Evolutionary conservation across 1,140 invertebrate species (phyloP).

Genomic region (Drosophila pachea): DNA sequence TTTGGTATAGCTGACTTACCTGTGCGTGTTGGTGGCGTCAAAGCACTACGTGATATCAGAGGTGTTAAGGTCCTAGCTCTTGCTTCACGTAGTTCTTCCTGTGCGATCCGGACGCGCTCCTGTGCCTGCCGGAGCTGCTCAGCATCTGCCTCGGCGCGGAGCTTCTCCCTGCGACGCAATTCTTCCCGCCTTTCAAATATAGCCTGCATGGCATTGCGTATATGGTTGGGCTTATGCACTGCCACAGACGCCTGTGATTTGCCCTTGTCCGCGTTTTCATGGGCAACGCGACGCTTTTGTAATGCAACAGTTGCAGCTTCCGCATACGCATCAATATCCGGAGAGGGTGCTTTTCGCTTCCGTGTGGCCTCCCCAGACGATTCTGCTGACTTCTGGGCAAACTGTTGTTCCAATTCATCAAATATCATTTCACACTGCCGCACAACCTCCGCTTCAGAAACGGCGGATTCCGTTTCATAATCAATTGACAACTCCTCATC

Average conservation of each 20-base stretch:
- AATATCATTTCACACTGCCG: slow-evolving; percentile 88
- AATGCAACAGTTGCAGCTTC: slow-evolving; percentile 50
- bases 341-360: slow-evolving; percentile 62
- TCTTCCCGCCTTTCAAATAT: slow-evolving; percentile 68
- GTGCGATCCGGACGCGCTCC: slow-evolving; percentile 63
- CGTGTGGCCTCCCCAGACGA: slow-evolving; percentile 12
- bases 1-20: slow-evolving; percentile 23
- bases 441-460: slow-evolving; percentile 82
- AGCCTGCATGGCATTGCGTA: slow-evolving; percentile 74
- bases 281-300: slow-evolving; percentile 79
- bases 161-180: slow-evolving; percentile 59
- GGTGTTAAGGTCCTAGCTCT: slow-evolving; percentile 63
- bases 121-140: slow-evolving; percentile 60
- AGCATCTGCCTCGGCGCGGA: slow-evolving; percentile 55
- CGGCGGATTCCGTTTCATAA: slow-evolving; percentile 39
- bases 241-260: slow-evolving; percentile 10
- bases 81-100: slow-evolving; percentile 56
- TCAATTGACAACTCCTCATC: slow-evolving; percentile 34
- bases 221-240: slow-evolving; percentile 63
- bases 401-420: slow-evolving; percentile 80
- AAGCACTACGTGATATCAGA: slow-evolving; percentile 58
- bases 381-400: slow-evolving; percentile 53
- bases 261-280: slow-evolving; percentile 77
- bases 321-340: slow-evolving; percentile 63
- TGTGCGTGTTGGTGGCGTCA: slow-evolving; percentile 56